phyloP scores from a whole-genome alignment of 2,113 vertebrate species.

The Panthera uncia region DNA sequence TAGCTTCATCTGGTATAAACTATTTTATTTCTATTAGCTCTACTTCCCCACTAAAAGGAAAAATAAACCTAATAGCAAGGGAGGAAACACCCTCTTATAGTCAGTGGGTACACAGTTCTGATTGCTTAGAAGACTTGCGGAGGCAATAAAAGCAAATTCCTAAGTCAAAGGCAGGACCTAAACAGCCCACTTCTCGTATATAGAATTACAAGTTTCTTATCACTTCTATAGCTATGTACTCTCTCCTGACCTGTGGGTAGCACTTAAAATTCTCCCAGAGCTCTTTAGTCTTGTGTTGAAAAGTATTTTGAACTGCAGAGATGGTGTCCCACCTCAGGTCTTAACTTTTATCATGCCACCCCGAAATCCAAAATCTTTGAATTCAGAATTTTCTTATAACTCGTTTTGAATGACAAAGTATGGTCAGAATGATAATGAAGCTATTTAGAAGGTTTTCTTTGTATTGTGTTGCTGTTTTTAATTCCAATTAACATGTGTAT shows the following conservation, averaged over 20 bases:
- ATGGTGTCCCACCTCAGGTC: neutral
- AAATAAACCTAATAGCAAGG: neutral
- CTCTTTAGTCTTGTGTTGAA: neutral
- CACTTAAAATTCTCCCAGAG: neutral
- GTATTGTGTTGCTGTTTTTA: neutral
- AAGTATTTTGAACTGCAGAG: neutral
- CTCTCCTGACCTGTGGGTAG: fast-evolving
- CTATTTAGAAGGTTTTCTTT: neutral
- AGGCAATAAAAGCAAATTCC: neutral
- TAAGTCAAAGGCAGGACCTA: neutral
- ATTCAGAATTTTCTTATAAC: neutral
- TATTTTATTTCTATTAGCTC: neutral
- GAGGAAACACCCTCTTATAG: neutral
- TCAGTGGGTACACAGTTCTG: neutral
- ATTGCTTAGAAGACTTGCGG: neutral
- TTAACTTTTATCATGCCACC: neutral
- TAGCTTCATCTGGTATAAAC: neutral
- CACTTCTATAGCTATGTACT: neutral
- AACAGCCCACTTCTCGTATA: neutral
- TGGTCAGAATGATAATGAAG: neutral
- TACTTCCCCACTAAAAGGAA: neutral
- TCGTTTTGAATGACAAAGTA: neutral
- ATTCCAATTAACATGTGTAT: neutral
- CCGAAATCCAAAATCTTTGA: neutral
- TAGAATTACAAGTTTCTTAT: neutral